Conservation (phyloP, 1,140 invertebrate genomes). For the Lineus longissimus region DNA sequence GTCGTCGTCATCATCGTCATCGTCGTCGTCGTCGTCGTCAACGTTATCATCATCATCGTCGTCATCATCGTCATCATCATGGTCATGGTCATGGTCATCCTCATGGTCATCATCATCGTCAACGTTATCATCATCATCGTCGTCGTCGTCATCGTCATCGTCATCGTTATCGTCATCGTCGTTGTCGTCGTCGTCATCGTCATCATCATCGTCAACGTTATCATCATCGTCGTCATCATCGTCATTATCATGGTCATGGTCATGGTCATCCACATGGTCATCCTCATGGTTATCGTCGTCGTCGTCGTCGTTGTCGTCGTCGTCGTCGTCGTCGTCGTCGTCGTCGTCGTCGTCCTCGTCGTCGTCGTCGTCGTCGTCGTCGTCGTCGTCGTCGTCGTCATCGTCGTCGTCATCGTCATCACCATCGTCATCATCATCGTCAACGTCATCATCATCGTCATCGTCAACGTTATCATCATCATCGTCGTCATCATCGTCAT, state of each 20-base stretch:
- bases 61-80: conserved; percentile 11
- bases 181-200: not conserved
- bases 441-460: conserved; percentile 4
- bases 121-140: conserved; percentile 13
- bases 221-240: not conserved
- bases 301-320: not conserved
- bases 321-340: conserved; percentile 10
- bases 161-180: conserved; percentile 11
- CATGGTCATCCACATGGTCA: too few species aligned
- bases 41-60: conserved; percentile 5
- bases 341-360: conserved; percentile 11
- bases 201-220: not conserved
- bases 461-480: not conserved
- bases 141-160: conserved; percentile 12
- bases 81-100: not conserved
- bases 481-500: not conserved
- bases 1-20: conserved; percentile 6
- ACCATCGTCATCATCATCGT: conserved; percentile 4
- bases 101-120: not conserved
- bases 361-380: conserved; percentile 9
- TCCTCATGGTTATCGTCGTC: too few species aligned
- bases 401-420: not conserved
- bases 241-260: too few species aligned
- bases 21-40: conserved; percentile 15
- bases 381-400: not conserved